phyloP scores from a whole-genome alignment of 2,888 invertebrate genomes.

The Plemyria rubiginata region DNA sequence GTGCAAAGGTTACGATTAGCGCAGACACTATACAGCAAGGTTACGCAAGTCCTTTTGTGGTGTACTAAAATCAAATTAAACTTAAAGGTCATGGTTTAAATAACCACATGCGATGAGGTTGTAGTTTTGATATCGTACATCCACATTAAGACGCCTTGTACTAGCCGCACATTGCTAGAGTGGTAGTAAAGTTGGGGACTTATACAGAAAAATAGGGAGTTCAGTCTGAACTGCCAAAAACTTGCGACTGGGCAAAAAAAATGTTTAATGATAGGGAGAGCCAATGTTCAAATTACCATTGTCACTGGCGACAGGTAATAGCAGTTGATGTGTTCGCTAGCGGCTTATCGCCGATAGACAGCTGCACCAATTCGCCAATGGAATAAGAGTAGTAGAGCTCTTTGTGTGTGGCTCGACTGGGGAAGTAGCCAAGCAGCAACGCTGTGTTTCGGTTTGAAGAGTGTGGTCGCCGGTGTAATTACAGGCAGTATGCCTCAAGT shows the following conservation, averaged over 20 bases:
- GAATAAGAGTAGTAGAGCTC: no score
- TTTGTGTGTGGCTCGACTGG: no score
- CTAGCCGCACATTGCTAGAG: not conserved
- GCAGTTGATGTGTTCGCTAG: constrained; percentile 6
- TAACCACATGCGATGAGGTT: not conserved
- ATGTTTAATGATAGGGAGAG: not conserved
- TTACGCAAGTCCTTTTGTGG: constrained; percentile 35
- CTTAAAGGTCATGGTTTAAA: constrained; percentile 21
- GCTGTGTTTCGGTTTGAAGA: no score
- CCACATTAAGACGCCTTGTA: constrained; percentile 1
- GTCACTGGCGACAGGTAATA: not conserved
- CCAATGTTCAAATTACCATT: not conserved
- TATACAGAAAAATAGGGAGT: not conserved
- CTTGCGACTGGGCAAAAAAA: not conserved
- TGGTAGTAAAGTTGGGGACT: not conserved
- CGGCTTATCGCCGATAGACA: not conserved
- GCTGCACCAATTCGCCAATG: not conserved
- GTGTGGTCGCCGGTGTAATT: no score
- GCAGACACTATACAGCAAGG: constrained; percentile 26
- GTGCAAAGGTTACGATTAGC: constrained; percentile 46
- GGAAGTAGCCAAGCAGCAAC: no score
- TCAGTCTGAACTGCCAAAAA: not conserved
- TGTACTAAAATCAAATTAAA: constrained; percentile 28
- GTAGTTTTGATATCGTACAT: not conserved
- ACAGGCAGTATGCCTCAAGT: no score